Conservation (phyloP, 2,797 vertebrate genomes). For the Argentina silus region DNA sequence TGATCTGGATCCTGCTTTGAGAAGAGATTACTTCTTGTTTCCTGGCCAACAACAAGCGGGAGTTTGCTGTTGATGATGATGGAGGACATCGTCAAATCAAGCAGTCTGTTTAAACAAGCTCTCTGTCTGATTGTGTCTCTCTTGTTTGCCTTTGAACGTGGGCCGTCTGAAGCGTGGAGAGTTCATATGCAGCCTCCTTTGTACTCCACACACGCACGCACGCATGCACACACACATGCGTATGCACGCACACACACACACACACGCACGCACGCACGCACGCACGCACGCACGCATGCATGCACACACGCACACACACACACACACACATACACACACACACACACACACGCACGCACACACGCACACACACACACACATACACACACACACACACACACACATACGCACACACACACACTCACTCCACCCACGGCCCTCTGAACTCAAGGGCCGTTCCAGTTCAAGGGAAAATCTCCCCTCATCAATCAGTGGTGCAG, state of each 20-base stretch:
- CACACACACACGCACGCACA: no score
- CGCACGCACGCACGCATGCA: constrained; percentile 8
- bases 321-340: no score
- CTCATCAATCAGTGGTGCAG: constrained; percentile 66
- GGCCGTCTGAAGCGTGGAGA: constrained; percentile 30
- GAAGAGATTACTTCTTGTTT: no score
- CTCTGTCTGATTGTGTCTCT: constrained; percentile 32
- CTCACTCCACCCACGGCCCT: constrained; percentile 32
- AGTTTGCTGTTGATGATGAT: no score
- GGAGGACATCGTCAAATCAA: constrained; percentile 28
- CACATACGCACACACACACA: background rate
- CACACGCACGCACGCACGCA: no score
- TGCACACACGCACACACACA: background rate
- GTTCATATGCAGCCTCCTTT: background rate
- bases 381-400: no score
- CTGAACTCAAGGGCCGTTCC: constrained; percentile 52
- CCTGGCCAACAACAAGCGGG: no score
- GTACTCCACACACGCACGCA: background rate
- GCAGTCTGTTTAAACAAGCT: constrained; percentile 35
- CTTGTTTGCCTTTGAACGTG: constrained; percentile 29
- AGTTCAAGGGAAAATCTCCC: constrained; percentile 71
- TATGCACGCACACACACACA: constrained; percentile 8
- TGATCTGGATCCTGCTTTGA: no score
- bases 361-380: no score
- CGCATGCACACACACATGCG: background rate